These are phyloP conservation scores for Phanerotoma sp. DNA, from an alignment of 2,888 invertebrate species.

Conservation along the genomic window DNA sequence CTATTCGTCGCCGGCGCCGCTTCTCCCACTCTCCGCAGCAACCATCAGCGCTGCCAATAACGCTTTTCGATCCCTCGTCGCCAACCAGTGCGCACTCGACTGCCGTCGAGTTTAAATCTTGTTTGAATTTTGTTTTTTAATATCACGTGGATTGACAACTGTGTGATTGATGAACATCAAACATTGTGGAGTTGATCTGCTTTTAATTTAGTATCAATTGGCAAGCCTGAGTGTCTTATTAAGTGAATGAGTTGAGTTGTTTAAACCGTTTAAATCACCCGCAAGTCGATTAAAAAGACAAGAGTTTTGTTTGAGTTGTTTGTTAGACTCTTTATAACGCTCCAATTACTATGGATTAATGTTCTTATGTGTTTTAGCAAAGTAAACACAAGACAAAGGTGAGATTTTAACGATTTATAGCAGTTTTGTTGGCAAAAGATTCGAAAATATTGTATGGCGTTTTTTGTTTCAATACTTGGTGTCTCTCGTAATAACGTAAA, in stretches of 20 bases:
- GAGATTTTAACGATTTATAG: constrained; percentile 4
- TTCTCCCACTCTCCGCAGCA: constrained; percentile 1
- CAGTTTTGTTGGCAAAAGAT: not conserved
- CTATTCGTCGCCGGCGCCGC: constrained; percentile 4
- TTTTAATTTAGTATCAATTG: no score
- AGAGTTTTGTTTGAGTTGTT: not conserved
- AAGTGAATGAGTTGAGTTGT: not conserved
- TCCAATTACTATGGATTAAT: constrained; percentile 27
- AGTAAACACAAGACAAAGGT: not conserved
- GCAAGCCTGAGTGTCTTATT: no score
- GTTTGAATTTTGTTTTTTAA: constrained; percentile 6
- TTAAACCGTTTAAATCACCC: not conserved
- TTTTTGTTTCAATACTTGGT: no score
- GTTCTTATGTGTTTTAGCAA: not conserved
- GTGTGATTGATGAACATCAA: constrained; percentile 17
- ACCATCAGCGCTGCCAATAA: constrained; percentile 1
- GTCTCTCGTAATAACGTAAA: no score
- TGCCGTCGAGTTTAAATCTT: constrained; percentile 23
- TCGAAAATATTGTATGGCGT: constrained; percentile 1
- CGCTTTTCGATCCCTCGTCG: constrained; percentile 25
- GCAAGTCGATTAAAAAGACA: no score
- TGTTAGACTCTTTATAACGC: no score
- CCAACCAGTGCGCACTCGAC: constrained; percentile 34
- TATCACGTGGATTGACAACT: constrained; percentile 21
- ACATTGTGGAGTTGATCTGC: not conserved